A percentile compares a stretch with the other conserved stretches of the same genome.
Conservation (phyloP, 2,797 vertebrate genomes). For the Harpagifer antarcticus region DNA sequence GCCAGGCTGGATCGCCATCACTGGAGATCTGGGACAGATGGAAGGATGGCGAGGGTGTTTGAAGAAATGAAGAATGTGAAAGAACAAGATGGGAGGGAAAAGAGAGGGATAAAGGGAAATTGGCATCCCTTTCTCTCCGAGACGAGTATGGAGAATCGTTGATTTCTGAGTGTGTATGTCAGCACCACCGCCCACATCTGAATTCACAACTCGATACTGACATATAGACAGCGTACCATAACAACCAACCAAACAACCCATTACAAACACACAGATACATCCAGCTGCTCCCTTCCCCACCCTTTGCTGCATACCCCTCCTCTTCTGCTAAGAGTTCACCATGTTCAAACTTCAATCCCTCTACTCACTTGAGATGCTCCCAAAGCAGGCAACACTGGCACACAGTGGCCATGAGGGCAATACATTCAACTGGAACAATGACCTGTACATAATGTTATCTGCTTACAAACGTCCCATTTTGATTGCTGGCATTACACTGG, state of each 20-base stretch:
- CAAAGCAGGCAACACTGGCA: slow-evolving; percentile 68
- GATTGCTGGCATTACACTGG: slow-evolving; percentile 2
- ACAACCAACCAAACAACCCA: slow-evolving; percentile 61
- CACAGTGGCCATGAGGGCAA: slow-evolving; percentile 63
- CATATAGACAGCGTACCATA: slow-evolving; percentile 58
- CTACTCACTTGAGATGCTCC: slow-evolving; percentile 16
- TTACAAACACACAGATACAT: slow-evolving; percentile 54
- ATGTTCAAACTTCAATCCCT: slow-evolving; percentile 27
- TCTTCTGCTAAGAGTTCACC: slow-evolving; percentile 48
- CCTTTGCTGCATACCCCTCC: slow-evolving; percentile 15
- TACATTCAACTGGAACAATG: slow-evolving; percentile 30
- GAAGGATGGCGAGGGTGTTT: slow-evolving; percentile 49
- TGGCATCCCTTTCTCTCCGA: slow-evolving; percentile 41
- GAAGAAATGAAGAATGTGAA: slow-evolving; percentile 49
- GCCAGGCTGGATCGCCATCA: slow-evolving; percentile 49
- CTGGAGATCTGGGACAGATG: slow-evolving; percentile 71
- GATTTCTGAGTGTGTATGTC: slow-evolving; percentile 53
- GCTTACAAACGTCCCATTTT: slow-evolving; percentile 17
- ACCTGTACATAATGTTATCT: slow-evolving; percentile 21
- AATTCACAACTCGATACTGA: slow-evolving; percentile 57
- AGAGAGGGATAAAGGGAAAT: slow-evolving; percentile 21
- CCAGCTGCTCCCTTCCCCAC: slow-evolving; percentile 29
- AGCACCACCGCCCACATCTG: slow-evolving; percentile 59
- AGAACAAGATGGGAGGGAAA: slow-evolving; percentile 62
- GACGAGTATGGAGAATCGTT: slow-evolving; percentile 53